Percentiles rank a stretch among this genome's conserved stretches.
Evolutionary conservation across 2,888 invertebrate species (phyloP).

Genomic region (Cataglyphis rosenhaueri): DNA sequence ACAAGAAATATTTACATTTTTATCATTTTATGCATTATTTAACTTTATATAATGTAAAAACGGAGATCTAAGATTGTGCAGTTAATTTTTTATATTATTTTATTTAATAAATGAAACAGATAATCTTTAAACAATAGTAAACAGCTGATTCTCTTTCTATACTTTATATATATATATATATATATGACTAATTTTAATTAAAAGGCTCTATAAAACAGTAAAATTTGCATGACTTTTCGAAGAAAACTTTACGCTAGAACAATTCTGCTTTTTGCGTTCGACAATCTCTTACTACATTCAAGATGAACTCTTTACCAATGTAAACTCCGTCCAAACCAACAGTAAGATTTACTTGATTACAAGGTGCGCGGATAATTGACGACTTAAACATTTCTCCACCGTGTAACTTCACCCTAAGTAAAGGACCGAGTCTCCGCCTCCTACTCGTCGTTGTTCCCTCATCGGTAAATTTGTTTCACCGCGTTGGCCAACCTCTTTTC

Average conservation of each 20-base stretch:
- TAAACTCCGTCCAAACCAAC: constrained; percentile 26
- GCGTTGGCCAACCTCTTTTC: constrained; percentile 20
- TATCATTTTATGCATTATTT: neutral
- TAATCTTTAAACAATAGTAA: neutral
- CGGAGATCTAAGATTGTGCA: neutral
- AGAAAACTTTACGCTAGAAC: neutral
- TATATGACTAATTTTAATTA: neutral
- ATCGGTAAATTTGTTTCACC: constrained; percentile 52
- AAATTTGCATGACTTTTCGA: neutral
- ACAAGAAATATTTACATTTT: neutral
- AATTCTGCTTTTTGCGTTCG: neutral
- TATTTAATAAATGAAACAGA: neutral
- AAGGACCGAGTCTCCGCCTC: constrained; percentile 40
- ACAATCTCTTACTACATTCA: constrained; percentile 9
- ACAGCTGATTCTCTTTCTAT: neutral
- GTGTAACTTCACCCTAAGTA: constrained; percentile 41
- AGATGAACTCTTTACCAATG: constrained; percentile 17
- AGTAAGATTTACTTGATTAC: constrained; percentile 50
- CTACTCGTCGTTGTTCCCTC: constrained; percentile 30
- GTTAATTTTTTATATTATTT: neutral
- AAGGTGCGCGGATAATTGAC: constrained; percentile 51
- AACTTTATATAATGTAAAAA: neutral
- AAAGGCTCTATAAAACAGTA: neutral
- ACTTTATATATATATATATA: neutral
- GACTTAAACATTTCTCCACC: constrained; percentile 44